These are phyloP conservation scores for Harpalus rufipes DNA, from an alignment of 2,888 invertebrate species.

Conservation along the genomic window DNA sequence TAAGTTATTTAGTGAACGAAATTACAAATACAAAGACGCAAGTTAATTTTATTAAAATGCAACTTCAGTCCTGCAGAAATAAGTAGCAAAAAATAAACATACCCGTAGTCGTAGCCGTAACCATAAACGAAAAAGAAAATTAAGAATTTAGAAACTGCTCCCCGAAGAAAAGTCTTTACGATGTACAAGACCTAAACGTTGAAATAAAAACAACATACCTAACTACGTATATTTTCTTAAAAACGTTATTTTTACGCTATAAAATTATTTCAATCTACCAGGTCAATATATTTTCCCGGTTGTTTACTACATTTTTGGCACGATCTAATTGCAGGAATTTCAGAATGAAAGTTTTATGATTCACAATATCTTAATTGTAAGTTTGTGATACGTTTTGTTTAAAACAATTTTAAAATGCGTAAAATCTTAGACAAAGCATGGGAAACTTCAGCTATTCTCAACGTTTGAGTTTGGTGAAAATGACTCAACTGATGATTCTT, in stretches of 20 bases:
- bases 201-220: too few relatives aligned
- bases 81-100: conserved; percentile 8
- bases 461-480: too few relatives aligned
- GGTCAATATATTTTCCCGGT: neutral
- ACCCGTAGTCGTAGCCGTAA: neutral
- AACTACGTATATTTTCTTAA: neutral
- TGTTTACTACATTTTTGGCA: neutral
- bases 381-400: too few relatives aligned
- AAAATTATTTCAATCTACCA: neutral
- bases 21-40: conserved; percentile 16
- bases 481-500: neutral
- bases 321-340: neutral
- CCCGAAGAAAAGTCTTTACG: neutral
- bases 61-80: neutral
- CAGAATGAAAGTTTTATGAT: conserved; percentile 2
- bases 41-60: conserved; percentile 43
- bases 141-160: conserved; percentile 19
- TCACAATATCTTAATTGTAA: neutral
- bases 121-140: neutral
- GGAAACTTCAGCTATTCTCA: too few relatives aligned
- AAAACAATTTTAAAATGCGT: too few relatives aligned
- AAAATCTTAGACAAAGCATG: too few relatives aligned
- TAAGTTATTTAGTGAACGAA: conserved; percentile 12
- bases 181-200: neutral
- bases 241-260: neutral